Percentiles rank a stretch among this genome's conserved stretches.
Evolutionary conservation across 2,888 invertebrate genomes (phyloP).

Genomic region (Sarcophaga subvicina): DNA sequence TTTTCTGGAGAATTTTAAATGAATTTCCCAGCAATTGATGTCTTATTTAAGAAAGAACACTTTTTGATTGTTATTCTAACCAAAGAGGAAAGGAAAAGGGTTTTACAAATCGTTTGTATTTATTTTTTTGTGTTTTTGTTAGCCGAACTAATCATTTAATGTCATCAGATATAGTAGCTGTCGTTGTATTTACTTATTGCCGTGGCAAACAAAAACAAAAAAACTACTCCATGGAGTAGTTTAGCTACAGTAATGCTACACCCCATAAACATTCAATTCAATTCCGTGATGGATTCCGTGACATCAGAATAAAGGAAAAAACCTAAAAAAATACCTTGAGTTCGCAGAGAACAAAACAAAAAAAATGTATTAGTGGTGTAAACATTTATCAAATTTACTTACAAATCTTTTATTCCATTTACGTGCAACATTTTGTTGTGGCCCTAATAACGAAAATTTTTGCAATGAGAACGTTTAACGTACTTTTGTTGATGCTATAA

Average conservation of each 20-base stretch:
- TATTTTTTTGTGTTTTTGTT: slow-evolving; percentile 25
- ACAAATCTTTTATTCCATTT: not conserved
- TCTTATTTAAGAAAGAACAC: not conserved
- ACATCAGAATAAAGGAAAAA: slow-evolving; percentile 50
- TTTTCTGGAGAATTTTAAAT: not conserved
- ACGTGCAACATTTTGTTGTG: not conserved
- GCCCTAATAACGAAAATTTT: slow-evolving; percentile 27
- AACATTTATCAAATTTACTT: not conserved
- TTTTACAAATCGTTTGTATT: slow-evolving; percentile 62
- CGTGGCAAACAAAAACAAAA: not conserved
- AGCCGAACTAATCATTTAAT: slow-evolving; percentile 62
- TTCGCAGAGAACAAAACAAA: not conserved
- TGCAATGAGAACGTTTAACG: not conserved
- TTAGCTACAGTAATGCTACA: not conserved
- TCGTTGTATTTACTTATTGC: slow-evolving; percentile 60
- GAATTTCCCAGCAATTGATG: not conserved
- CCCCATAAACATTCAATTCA: not conserved
- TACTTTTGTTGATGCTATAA: not conserved
- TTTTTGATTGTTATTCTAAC: slow-evolving; percentile 4
- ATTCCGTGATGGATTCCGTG: slow-evolving; percentile 59
- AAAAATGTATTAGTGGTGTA: not conserved
- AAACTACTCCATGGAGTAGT: slow-evolving; percentile 19
- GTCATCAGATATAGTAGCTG: slow-evolving; percentile 64
- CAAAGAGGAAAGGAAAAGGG: not conserved
- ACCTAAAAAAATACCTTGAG: slow-evolving; percentile 11